Percentiles rank a stretch among this genome's conserved stretches.
Evolutionary conservation across 2,888 invertebrate species (phyloP).

Genomic region (Heliconius sara): DNA sequence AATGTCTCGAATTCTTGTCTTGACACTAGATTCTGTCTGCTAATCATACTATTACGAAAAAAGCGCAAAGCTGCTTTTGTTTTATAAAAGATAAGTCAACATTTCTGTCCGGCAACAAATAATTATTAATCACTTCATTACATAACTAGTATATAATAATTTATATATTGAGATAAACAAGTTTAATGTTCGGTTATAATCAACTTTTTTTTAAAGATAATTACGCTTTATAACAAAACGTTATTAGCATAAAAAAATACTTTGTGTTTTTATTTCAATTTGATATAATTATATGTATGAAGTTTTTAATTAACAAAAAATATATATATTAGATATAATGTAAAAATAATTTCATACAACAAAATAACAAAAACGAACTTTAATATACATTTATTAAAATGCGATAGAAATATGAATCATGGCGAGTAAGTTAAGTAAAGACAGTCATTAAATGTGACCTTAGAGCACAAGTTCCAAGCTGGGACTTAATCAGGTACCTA

Average conservation of each 20-base stretch:
- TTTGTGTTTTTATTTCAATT: neutral
- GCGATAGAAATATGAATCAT: neutral
- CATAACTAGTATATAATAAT: neutral
- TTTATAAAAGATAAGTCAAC: constrained; percentile 1
- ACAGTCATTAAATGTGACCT: constrained; percentile 27
- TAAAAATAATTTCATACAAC: neutral
- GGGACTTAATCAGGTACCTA: neutral
- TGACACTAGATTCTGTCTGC: too few species aligned
- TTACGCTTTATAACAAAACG: neutral
- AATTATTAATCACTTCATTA: neutral
- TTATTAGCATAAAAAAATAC: neutral
- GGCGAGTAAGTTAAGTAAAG: neutral
- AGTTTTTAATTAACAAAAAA: neutral
- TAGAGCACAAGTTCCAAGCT: constrained; percentile 34
- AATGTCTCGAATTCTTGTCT: neutral
- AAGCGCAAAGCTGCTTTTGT: neutral
- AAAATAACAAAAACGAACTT: neutral
- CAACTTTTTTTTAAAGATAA: neutral
- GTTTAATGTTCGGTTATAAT: neutral
- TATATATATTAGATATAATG: neutral
- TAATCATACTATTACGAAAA: neutral
- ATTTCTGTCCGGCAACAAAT: constrained; percentile 9
- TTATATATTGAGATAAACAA: constrained; percentile 11
- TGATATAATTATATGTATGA: neutral
- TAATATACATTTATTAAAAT: neutral